Base-by-base conservation (phyloP, 2,888 invertebrate species). In the Drosophila mulleri region DNA sequence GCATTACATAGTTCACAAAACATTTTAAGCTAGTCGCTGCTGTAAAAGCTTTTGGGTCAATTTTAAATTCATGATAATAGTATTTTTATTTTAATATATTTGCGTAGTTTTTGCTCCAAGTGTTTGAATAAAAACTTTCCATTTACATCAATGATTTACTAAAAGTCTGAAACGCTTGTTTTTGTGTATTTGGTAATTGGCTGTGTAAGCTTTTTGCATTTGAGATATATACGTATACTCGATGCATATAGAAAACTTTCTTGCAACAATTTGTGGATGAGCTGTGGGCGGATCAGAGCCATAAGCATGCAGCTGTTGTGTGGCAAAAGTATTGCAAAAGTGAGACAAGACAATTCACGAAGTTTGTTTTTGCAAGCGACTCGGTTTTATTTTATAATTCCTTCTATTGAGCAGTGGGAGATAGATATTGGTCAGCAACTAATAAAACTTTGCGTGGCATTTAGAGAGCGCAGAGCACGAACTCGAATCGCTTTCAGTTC, bases 371-470 rank as follows among this genome's bases (percentile, higher is more conserved):
- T 41, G 39, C 57, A 45, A 47, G 32, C 7, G 1, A n/a, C 18
- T 37, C 50, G 14, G 18, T 14, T 32, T 20, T 32, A 20, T 35
- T 50, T 32, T 62, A 58, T 6, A 50, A 32, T 37, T 42, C 16
- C 12, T 44, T 20, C n/a, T 18, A 7, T 12, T 32, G 29, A 57
- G 75, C 47, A 41, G 52, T 16, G 35, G 54, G 53, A 16, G 64
- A 71, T 72, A 78, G 64, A 72, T 72, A 81, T 78, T 87, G 89
- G 87, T 75, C 85, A 76, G 73, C 82, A 79, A 89, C 82, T 79
- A 89, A 84, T 79, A 79, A 84, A 89, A 89, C 80, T 89, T 83
- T 77, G 64, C 60, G 70, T 57, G 78, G 76, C 83, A 74, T 78
- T 70, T 73, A 68, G 70, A 67, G 68, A 80, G 56, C 58, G 62